Evolutionary conservation across 2,888 invertebrate species (phyloP).

Genomic region (Rhingia rostrata): DNA sequence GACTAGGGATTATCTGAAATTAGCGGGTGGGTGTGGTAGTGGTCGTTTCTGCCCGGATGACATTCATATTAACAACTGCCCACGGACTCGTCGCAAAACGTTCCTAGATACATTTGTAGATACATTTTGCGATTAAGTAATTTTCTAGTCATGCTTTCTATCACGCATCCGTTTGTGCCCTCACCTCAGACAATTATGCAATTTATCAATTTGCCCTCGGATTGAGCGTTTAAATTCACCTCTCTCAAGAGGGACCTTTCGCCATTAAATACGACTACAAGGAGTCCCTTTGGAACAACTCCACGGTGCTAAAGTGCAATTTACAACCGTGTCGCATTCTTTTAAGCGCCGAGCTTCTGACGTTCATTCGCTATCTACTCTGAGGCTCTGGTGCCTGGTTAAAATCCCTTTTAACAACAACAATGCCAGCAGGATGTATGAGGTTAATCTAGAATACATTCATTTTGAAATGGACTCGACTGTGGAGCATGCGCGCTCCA

Average conservation of each 20-base stretch:
- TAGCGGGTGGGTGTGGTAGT: slow-evolving; percentile 58
- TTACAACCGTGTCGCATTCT: slow-evolving; percentile 71
- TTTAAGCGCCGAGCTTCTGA: slow-evolving; percentile 58
- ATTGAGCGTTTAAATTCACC: slow-evolving; percentile 50
- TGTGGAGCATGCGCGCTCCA: neutral
- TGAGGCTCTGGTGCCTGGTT: neutral
- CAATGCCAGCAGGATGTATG: slow-evolving; percentile 52
- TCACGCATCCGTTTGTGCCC: slow-evolving; percentile 25
- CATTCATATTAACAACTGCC: slow-evolving; percentile 56
- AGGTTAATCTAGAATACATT: slow-evolving; percentile 65
- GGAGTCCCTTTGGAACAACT: neutral
- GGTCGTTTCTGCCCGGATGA: slow-evolving; percentile 20
- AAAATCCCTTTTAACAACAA: slow-evolving; percentile 41
- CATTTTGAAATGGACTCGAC: slow-evolving; percentile 25
- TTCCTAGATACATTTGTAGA: neutral
- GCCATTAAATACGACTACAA: slow-evolving; percentile 28
- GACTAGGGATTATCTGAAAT: slow-evolving; percentile 63
- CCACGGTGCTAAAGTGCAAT: slow-evolving; percentile 57
- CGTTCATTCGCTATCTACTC: neutral
- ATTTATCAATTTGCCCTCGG: slow-evolving; percentile 66
- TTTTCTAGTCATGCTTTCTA: slow-evolving; percentile 65
- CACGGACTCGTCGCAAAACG: neutral
- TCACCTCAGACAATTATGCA: slow-evolving; percentile 57
- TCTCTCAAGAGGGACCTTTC: slow-evolving; percentile 10
- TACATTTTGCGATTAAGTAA: slow-evolving; percentile 66